A percentile compares a stretch with the other conserved stretches of the same genome.
These are phyloP conservation scores for Sphaerodactylus townsendi DNA, from an alignment of 2,113 vertebrate species.

Conservation along the genomic window DNA sequence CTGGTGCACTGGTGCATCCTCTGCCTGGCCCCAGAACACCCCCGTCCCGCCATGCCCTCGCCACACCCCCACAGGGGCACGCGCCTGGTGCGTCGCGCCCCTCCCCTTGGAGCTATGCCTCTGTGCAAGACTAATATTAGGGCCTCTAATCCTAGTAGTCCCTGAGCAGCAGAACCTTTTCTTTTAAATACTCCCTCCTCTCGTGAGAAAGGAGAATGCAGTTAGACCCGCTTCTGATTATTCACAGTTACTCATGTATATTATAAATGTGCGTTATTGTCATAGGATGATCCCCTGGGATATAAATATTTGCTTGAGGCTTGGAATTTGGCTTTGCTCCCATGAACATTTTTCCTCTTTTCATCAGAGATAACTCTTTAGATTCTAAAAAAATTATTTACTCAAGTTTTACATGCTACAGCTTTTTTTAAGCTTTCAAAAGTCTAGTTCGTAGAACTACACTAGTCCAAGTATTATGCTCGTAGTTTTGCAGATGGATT, in stretches of 20 bases:
- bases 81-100: too few relatives aligned
- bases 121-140: background rate
- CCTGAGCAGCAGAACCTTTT: background rate
- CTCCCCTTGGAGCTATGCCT: too few relatives aligned
- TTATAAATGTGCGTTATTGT: fast-evolving
- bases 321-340: slow-evolving; percentile 9
- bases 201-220: background rate
- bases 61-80: too few relatives aligned
- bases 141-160: background rate
- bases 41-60: too few relatives aligned
- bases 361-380: background rate
- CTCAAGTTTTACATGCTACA: background rate
- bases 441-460: background rate
- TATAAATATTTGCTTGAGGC: background rate
- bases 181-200: background rate
- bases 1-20: too few relatives aligned
- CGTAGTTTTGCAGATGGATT: background rate
- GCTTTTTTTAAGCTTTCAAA: background rate
- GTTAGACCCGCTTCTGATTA: background rate
- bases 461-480: background rate
- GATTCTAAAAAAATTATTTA: background rate
- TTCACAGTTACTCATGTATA: background rate
- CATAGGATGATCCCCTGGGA: background rate
- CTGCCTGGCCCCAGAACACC: too few relatives aligned
- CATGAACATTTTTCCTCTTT: slow-evolving; percentile 23